Conservation (phyloP, 2,797 vertebrate species). For the Coregonus ussuriensis region DNA sequence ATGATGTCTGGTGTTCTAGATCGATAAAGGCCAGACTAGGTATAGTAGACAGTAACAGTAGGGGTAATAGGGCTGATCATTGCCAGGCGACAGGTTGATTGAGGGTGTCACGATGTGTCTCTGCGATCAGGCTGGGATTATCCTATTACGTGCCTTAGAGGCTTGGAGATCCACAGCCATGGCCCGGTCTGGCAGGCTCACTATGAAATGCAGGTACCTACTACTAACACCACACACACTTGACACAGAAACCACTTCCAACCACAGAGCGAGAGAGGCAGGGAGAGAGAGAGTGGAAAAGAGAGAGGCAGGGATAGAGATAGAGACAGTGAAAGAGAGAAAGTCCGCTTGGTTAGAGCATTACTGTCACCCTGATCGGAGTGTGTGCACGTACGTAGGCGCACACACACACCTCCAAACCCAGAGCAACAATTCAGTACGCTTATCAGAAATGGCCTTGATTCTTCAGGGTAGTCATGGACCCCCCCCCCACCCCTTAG, state of each 20-base stretch:
- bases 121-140: constrained; percentile 46
- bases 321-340: too few relatives aligned
- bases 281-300: constrained; percentile 12
- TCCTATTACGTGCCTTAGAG: constrained; percentile 38
- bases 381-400: too few relatives aligned
- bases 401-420: neutral
- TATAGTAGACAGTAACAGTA: neutral
- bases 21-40: too few relatives aligned
- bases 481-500: neutral
- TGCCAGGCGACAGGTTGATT: constrained; percentile 47
- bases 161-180: constrained; percentile 26
- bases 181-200: neutral
- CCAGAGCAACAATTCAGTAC: neutral
- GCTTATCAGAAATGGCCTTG: neutral
- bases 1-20: too few relatives aligned
- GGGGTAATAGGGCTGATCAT: constrained; percentile 15
- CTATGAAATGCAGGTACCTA: neutral
- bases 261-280: neutral
- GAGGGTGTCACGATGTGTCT: constrained; percentile 43
- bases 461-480: neutral
- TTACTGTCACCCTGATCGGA: too few relatives aligned
- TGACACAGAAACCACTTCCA: neutral
- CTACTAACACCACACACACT: neutral
- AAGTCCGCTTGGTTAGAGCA: too few relatives aligned
- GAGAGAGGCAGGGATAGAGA: too few relatives aligned